These are phyloP conservation scores for Opisthograptis luteolata DNA, from an alignment of 2,888 invertebrate genomes.

Conservation along the genomic window DNA sequence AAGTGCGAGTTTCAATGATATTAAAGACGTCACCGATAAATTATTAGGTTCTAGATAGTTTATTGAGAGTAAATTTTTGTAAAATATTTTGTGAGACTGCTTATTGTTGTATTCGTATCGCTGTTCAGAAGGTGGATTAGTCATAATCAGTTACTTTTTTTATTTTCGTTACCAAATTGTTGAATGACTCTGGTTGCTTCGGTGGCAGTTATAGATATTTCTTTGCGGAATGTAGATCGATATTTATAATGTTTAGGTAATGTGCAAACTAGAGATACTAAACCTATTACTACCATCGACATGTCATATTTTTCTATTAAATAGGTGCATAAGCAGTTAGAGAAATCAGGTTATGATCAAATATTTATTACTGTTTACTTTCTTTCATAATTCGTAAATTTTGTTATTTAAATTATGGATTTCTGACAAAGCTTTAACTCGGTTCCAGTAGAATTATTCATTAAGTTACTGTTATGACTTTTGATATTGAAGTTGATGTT, in stretches of 20 bases:
- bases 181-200: constrained; percentile 77
- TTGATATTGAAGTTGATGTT: constrained; percentile 83
- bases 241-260: constrained; percentile 44
- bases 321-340: constrained; percentile 62
- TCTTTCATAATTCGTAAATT: constrained; percentile 80
- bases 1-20: constrained; percentile 71
- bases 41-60: constrained; percentile 81
- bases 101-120: constrained; percentile 83
- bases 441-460: constrained; percentile 83
- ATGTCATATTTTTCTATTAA: constrained; percentile 58
- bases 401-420: constrained; percentile 83
- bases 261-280: constrained; percentile 40
- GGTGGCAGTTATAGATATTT: constrained; percentile 72
- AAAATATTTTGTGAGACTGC: constrained; percentile 84
- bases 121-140: constrained; percentile 75
- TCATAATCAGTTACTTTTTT: constrained; percentile 74
- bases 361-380: constrained; percentile 83
- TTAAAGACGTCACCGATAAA: constrained; percentile 77
- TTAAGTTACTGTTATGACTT: constrained; percentile 83
- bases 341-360: constrained; percentile 78
- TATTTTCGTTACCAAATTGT: constrained; percentile 84
- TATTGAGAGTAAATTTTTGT: constrained; percentile 77
- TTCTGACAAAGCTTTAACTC: constrained; percentile 84
- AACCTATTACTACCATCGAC: constrained; percentile 60
- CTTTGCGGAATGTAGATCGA: constrained; percentile 53